Percentiles rank a stretch among this genome's conserved stretches.
Conservation (phyloP, 2,113 vertebrate species). For the Ia io region DNA sequence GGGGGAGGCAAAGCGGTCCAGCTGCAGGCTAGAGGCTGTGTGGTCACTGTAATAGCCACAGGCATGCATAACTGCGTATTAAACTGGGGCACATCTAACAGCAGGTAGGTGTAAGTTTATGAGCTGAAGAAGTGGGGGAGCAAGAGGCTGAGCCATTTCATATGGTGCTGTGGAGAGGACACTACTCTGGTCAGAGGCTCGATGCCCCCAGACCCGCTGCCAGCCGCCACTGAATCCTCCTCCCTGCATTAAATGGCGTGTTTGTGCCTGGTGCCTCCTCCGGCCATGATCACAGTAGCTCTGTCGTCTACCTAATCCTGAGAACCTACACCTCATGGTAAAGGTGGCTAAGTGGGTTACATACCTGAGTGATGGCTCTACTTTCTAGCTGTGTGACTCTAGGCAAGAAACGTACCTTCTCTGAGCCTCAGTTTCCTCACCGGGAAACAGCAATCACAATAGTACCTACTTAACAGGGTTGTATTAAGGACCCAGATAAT, state of each 20-base stretch:
- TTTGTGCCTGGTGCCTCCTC: not conserved
- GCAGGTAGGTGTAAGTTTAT: not conserved
- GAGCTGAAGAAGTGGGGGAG: not conserved
- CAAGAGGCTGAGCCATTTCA: not conserved
- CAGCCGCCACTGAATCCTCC: not conserved
- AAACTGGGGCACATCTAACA: not conserved
- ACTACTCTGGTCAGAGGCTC: not conserved
- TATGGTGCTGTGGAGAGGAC: not conserved
- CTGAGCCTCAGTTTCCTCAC: constrained; percentile 11
- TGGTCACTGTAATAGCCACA: not conserved
- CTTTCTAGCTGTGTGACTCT: not conserved
- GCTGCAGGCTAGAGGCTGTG: not conserved
- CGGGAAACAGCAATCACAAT: not conserved
- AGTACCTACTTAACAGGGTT: not conserved
- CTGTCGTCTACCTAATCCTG: not conserved
- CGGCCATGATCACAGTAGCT: not conserved
- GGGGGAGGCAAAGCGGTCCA: not conserved
- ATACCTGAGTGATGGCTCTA: not conserved
- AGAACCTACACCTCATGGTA: not conserved
- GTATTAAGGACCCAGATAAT: not conserved
- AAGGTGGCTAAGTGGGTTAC: not conserved
- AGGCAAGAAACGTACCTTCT: not conserved
- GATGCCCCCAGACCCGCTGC: not conserved
- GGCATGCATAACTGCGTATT: not conserved
- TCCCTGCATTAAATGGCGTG: not conserved